Evolutionary conservation across 2,113 vertebrate genomes (phyloP).

Genomic region (Megalops atlanticus): DNA sequence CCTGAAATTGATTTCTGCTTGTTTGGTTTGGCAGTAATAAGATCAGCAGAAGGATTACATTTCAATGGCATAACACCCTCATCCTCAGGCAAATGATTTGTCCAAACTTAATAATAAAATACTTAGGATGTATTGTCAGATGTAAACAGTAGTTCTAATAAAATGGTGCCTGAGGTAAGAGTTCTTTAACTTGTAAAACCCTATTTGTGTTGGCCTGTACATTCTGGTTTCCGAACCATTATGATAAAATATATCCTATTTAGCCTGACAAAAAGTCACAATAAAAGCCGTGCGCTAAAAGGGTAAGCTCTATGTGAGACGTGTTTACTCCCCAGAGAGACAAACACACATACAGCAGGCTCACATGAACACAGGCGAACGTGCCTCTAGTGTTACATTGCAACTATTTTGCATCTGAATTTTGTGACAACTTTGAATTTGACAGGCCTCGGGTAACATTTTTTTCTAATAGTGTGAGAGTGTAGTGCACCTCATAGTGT

Average conservation of each 20-base stretch:
- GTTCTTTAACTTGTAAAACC: constrained; percentile 91
- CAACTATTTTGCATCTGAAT: constrained; percentile 34
- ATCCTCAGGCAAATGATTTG: constrained; percentile 99
- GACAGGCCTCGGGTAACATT: constrained; percentile 15
- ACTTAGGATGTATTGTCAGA: constrained; percentile 96
- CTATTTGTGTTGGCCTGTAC: constrained; percentile 86
- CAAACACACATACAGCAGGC: constrained; percentile 53
- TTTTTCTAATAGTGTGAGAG: background rate
- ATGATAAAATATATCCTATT: constrained; percentile 88
- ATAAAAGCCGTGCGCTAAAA: constrained; percentile 62
- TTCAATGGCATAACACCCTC: constrained; percentile 92
- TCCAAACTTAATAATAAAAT: constrained; percentile 97
- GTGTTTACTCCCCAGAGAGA: constrained; percentile 52
- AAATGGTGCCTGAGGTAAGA: constrained; percentile 89
- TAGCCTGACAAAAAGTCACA: constrained; percentile 76
- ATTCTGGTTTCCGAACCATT: constrained; percentile 78
- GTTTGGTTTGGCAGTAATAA: constrained; percentile 91
- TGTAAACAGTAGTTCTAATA: constrained; percentile 98
- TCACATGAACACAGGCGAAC: constrained; percentile 48
- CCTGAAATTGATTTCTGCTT: constrained; percentile 86
- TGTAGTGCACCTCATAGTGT: background rate
- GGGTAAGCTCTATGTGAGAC: constrained; percentile 47
- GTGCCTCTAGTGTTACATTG: background rate
- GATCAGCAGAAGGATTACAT: constrained; percentile 91
- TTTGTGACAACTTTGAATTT: constrained; percentile 30